Base-by-base conservation (phyloP, 2,113 vertebrate genomes). In the Pangasianodon gigas region DNA sequence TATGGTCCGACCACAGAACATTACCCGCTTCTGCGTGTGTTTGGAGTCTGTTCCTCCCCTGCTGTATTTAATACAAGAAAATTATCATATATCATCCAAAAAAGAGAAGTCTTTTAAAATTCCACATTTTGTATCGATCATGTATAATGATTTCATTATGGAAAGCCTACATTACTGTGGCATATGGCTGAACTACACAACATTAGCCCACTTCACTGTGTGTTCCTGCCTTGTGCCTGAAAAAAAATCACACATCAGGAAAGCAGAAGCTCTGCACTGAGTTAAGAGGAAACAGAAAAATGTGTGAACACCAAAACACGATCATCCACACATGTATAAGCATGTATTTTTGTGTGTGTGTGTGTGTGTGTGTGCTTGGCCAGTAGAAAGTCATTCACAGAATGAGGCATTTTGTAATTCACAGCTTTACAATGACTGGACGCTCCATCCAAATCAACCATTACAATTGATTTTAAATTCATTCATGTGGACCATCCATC, bases 141-240 rank as follows among this genome's bases (percentile, higher is more conserved):
- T 82, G 58, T 71, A n/a, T 90, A 69, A 90, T 82, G 90, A 93
- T 94, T 94, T 92, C 94, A 95, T 96, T 94, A 95, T 95, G 95
- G 93, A 94, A 93, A 88, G 89, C 88, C 90, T 92, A 93, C 94
- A 94, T 93, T 92, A 93, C 94, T 93, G 93, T 91, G 91, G 93
- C 95, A 96, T 96, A 96, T 96, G 96, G 95, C 93, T 93, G 92
- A 95, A 96, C 93, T 95, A 95, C 95, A 96, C 94, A 95, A 95
- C 95, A 96, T 96, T 96, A 96, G 21, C 95, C 93, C 95, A 95
- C 95, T 94, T 94, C 94, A 94, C 94, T 95, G 93, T 92, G 87
- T 87, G 91, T 89, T 91, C 93, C 92, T 95, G 95, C 95, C 94
- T 91, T 91, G 93, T 94, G 95, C 93, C 93, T 94, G 94, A 96